These are phyloP conservation scores for Chionomys nivalis DNA, from an alignment of 2,113 vertebrate genomes.

Conservation along the genomic window DNA sequence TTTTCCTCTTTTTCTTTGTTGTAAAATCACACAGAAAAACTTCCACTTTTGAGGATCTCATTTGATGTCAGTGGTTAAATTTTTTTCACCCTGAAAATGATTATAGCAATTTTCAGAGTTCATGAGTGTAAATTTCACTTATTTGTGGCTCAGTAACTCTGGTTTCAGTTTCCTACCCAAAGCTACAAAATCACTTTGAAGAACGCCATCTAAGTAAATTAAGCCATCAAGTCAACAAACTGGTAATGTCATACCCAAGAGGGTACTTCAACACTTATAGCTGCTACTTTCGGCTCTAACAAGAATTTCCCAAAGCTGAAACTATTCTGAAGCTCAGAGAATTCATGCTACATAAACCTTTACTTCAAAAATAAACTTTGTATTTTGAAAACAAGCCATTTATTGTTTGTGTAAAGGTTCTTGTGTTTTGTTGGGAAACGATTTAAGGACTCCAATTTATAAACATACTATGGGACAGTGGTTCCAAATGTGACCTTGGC, in stretches of 20 bases:
- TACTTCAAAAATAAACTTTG: conserved; percentile 78
- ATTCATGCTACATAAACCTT: conserved; percentile 76
- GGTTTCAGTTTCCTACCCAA: conserved; percentile 62
- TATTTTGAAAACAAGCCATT: conserved; percentile 75
- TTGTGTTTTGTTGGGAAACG: conserved; percentile 51
- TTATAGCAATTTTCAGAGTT: conserved; percentile 69
- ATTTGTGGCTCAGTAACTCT: conserved; percentile 77
- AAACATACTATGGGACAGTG: conserved; percentile 50
- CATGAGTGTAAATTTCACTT: conserved; percentile 76
- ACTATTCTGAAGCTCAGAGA: conserved; percentile 51
- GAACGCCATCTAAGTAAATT: conserved; percentile 75
- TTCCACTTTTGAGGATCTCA: conserved; percentile 58
- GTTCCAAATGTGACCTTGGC: conserved; percentile 69
- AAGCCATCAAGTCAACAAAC: conserved; percentile 77
- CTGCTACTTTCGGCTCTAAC: conserved; percentile 63
- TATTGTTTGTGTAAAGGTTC: conserved; percentile 65
- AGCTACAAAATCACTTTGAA: conserved; percentile 73
- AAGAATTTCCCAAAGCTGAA: conserved; percentile 72
- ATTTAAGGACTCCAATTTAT: conserved; percentile 56
- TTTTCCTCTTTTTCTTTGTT: not conserved
- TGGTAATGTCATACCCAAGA: conserved; percentile 73
- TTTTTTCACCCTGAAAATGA: conserved; percentile 66
- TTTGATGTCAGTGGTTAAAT: conserved; percentile 56
- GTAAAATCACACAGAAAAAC: conserved; percentile 26
- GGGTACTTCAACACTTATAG: conserved; percentile 58